Percentiles rank a stretch among this genome's conserved stretches.
Conservation (phyloP, 2,888 invertebrate genomes). For the Bugulina stolonifera region DNA sequence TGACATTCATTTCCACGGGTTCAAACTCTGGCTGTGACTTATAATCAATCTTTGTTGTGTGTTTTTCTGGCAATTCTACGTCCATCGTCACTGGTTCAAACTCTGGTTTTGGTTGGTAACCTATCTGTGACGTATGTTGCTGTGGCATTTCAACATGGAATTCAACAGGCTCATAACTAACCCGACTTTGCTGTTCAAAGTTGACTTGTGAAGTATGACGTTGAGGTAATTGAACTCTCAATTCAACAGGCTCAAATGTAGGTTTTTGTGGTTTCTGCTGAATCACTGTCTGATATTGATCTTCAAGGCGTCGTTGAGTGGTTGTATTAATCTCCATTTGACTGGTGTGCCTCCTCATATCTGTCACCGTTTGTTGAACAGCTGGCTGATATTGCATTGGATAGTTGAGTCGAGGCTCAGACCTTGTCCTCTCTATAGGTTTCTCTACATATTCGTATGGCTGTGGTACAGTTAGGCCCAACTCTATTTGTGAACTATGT, state of each 20-base stretch:
- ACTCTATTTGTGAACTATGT: slow-evolving; percentile 11
- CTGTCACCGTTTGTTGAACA: neutral
- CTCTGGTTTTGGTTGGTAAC: neutral
- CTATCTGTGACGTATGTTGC: neutral
- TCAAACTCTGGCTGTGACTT: neutral
- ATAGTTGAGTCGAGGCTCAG: slow-evolving; percentile 22
- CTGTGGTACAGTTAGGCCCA: neutral
- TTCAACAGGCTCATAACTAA: neutral
- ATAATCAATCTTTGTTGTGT: neutral
- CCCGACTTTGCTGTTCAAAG: neutral
- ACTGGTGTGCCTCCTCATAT: slow-evolving; percentile 7
- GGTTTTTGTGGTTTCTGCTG: neutral
- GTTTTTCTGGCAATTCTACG: neutral
- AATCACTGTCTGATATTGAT: neutral
- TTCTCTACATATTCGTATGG: neutral
- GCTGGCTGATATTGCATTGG: neutral
- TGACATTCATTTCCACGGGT: neutral
- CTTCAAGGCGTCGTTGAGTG: neutral
- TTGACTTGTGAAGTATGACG: neutral
- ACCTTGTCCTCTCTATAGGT: neutral
- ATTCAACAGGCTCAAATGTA: neutral
- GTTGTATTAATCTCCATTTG: neutral
- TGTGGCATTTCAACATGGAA: neutral
- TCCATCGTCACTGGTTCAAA: slow-evolving; percentile 4
- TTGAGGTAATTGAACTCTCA: neutral